These are phyloP conservation scores for Papilio polytes DNA, from an alignment of 1,140 invertebrate genomes.

Conservation along the genomic window DNA sequence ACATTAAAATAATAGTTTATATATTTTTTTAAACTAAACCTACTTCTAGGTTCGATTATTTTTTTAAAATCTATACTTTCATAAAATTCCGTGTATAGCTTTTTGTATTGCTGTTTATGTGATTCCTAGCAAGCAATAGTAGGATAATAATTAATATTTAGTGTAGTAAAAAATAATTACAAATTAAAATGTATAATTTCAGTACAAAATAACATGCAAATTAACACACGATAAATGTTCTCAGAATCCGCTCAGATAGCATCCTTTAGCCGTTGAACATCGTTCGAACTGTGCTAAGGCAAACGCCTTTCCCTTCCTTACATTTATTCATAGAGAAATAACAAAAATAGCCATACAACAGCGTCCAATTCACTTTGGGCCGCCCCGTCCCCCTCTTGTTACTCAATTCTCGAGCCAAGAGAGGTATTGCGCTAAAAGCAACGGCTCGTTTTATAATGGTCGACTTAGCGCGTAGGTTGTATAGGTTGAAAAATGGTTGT, in stretches of 20 bases:
- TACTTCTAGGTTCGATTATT: too few species aligned
- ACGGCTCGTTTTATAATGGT: conserved; percentile 57
- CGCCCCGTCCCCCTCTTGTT: conserved; percentile 42
- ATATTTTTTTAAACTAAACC: too few species aligned
- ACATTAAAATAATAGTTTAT: too few species aligned
- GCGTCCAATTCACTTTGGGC: conserved; percentile 56
- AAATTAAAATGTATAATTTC: conserved; percentile 18
- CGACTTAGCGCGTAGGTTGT: conserved; percentile 73
- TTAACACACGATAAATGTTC: conserved; percentile 63
- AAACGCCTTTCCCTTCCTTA: conserved; percentile 79
- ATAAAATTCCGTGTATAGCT: neutral
- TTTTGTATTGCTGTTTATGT: neutral
- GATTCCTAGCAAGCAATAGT: neutral
- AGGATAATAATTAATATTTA: neutral
- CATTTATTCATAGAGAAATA: conserved; percentile 83
- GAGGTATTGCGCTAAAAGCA: conserved; percentile 43
- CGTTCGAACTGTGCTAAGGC: conserved; percentile 80
- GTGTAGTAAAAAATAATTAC: conserved; percentile 26
- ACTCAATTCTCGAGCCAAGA: conserved; percentile 36
- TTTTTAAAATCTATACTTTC: too few species aligned
- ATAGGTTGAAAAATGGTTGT: conserved; percentile 79
- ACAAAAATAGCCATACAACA: conserved; percentile 79
- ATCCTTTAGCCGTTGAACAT: conserved; percentile 74
- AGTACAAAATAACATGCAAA: conserved; percentile 41
- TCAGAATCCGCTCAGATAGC: conserved; percentile 66